Conservation (phyloP, 2,888 invertebrate species). For the Argyresthia goedartella region DNA sequence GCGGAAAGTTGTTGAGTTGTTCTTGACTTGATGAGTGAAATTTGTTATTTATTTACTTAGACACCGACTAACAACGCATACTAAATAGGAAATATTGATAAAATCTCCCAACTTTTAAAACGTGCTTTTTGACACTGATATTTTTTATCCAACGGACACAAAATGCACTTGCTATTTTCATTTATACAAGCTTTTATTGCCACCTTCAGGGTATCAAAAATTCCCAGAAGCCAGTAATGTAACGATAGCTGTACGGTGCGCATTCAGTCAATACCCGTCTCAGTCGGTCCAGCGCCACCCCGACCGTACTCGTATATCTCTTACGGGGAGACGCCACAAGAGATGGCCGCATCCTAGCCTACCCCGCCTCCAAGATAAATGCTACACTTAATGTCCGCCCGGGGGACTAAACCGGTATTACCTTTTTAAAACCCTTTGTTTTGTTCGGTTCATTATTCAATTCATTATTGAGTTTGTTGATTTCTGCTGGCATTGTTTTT, state of each 20-base stretch:
- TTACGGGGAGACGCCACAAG: constrained; percentile 1
- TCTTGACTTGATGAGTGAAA: too few relatives aligned
- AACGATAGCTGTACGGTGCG: neutral
- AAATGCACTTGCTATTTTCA: neutral
- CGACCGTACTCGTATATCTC: constrained; percentile 24
- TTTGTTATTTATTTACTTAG: too few relatives aligned
- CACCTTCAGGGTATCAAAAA: neutral
- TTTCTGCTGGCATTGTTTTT: too few relatives aligned
- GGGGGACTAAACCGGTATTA: constrained; percentile 26
- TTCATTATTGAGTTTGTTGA: too few relatives aligned
- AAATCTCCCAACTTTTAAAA: too few relatives aligned
- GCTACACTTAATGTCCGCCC: constrained; percentile 30
- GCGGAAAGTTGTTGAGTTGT: too few relatives aligned
- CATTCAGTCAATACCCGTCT: constrained; percentile 23
- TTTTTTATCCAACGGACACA: too few relatives aligned
- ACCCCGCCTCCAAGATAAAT: constrained; percentile 25
- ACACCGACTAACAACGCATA: too few relatives aligned
- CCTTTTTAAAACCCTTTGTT: constrained; percentile 11
- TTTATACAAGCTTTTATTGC: neutral
- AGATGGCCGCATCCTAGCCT: constrained; percentile 20
- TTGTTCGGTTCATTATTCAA: too few relatives aligned
- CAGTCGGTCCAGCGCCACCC: too few relatives aligned
- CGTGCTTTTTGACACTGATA: too few relatives aligned
- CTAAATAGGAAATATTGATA: too few relatives aligned
- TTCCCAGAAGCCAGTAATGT: neutral